Evolutionary conservation across 1,140 invertebrate genomes (phyloP), one percentile per base, ranked within the genome.

Genomic region (Drosophila fuyamai): DNA sequence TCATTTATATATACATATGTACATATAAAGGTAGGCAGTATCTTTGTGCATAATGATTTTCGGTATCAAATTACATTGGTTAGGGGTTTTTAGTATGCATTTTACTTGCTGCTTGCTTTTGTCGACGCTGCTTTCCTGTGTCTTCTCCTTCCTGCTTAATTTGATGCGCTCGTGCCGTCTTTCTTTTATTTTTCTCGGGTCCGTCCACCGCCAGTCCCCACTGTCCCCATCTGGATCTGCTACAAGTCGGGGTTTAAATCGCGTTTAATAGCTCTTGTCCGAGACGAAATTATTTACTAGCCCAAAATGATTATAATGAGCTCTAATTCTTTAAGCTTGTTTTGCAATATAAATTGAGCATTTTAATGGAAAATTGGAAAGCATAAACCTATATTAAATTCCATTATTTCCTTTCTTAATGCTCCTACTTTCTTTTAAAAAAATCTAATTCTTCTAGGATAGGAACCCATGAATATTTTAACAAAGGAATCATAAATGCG

Each of bases 61-160:
- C 66, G 74, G 84, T 89, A 89, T 89, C 84, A 84, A 89, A 89
- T 89, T 89, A 89, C 84, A 84, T 89, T 83, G 84, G 84, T 76
- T 89, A 89, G 68, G 80, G 79, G 77, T 72, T 89, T 88, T 89
- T 88, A 88, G 84, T 81, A 88, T 88, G 76, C 83, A 88, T 77
- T 88, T 83, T 88, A 88, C 88, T 83, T 89, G 84, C 68, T 74
- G 56, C 75, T 67, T 65, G 67, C 61, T 62, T 55, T 73, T 59
- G 78, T 83, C 74, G 67, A 50, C 70, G 60, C 66, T 67, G 70
- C 71, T 51, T 36, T 40, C 59, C 9, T 32, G 14, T 47, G 56
- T 71, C 65, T 43, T 18, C 58, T 53, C 75, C 58, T 81, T 80
- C 76, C 83, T 73, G 63, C 67, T 71, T 89, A 79, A 86, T 88